Evolutionary conservation across 92 coral and sea anemone genomes (phyloP).

Genomic region (Plumapathes pennacea): DNA sequence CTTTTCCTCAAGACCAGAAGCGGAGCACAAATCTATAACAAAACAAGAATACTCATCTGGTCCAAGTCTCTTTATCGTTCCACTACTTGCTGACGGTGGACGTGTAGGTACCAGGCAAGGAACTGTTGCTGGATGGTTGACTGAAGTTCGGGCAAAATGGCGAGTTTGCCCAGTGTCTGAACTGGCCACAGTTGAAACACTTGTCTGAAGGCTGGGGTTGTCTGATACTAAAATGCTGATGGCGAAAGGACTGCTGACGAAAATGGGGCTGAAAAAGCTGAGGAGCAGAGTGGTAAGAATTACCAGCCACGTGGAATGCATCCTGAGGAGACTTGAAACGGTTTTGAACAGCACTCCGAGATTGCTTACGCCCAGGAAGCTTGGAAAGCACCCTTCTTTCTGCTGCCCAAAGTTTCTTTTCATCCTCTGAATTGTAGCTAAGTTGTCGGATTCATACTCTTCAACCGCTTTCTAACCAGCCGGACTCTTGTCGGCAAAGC

Average conservation of each 20-base stretch:
- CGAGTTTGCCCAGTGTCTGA: slow-evolving; percentile 31
- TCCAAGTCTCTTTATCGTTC: slow-evolving; percentile 2
- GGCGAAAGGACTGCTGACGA: slow-evolving; percentile 19
- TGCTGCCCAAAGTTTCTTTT: slow-evolving; percentile 39
- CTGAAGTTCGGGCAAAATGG: slow-evolving; percentile 13
- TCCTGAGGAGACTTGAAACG: not conserved
- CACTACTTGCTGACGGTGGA: slow-evolving; percentile 4
- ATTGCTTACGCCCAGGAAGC: slow-evolving; percentile 5
- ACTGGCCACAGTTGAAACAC: slow-evolving; percentile 29
- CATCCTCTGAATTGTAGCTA: slow-evolving; percentile 46
- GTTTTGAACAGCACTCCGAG: slow-evolving; percentile 4
- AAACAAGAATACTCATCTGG: slow-evolving; percentile 7
- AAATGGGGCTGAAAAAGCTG: slow-evolving; percentile 23
- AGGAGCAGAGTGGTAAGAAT: not conserved
- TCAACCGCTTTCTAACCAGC: slow-evolving; percentile 40
- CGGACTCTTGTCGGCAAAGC: slow-evolving; percentile 46
- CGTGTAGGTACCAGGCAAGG: slow-evolving; percentile 7
- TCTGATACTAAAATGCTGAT: slow-evolving; percentile 4
- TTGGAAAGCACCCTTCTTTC: slow-evolving; percentile 36
- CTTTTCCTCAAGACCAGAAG: not conserved
- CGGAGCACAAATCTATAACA: not conserved
- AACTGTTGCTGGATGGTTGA: slow-evolving; percentile 1
- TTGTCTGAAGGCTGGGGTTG: slow-evolving; percentile 30
- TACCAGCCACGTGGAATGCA: not conserved
- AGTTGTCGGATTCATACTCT: slow-evolving; percentile 39